Conservation (phyloP, 1,140 invertebrate species). For the Xylocopa sonorina region DNA sequence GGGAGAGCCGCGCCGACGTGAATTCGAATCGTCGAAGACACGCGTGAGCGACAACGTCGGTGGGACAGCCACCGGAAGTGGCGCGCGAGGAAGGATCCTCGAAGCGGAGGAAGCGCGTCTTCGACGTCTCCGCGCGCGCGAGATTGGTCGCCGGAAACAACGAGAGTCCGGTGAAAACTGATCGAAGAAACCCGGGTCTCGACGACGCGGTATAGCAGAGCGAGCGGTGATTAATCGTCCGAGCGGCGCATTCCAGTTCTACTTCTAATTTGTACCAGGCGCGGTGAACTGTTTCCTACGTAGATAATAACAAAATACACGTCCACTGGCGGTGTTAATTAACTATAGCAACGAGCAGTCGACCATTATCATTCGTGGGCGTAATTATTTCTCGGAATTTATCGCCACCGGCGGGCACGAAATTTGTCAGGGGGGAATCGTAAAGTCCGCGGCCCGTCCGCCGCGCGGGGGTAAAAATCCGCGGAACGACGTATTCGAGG, state of each 20-base stretch:
- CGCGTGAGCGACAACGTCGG: too few species aligned
- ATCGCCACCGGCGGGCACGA: constrained; percentile 8
- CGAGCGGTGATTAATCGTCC: neutral
- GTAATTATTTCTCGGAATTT: neutral
- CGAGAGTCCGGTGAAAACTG: neutral
- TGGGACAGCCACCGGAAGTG: too few species aligned
- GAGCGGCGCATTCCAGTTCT: neutral
- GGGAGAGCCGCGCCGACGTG: too few species aligned
- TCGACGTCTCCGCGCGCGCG: too few species aligned
- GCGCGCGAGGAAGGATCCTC: too few species aligned
- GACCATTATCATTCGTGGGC: neutral
- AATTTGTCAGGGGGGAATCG: constrained; percentile 21
- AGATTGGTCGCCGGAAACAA: too few species aligned
- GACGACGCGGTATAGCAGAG: neutral
- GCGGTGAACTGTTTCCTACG: neutral
- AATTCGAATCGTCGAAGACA: too few species aligned
- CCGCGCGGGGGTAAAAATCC: neutral
- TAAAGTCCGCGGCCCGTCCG: neutral
- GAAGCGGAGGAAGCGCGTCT: too few species aligned
- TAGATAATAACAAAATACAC: constrained; percentile 17
- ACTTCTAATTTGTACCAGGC: constrained; percentile 11
- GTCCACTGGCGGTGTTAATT: neutral
- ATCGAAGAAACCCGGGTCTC: neutral
- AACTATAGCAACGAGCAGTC: neutral
- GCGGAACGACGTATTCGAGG: neutral